Conservation (phyloP, 2,797 vertebrate species). For the Hippopotamyrus pictus region DNA sequence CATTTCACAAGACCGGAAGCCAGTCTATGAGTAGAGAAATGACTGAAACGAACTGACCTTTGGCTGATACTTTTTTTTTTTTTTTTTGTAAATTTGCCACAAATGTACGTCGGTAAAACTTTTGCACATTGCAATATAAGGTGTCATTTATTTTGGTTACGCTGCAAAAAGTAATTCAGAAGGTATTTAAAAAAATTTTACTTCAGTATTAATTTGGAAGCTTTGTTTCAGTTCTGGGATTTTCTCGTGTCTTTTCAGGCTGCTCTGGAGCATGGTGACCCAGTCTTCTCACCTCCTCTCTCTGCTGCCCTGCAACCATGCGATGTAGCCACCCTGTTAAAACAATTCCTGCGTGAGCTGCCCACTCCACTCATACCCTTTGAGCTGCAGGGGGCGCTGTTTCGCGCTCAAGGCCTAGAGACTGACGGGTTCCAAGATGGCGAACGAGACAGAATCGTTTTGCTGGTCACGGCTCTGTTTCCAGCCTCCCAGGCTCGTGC, state of each 20-base stretch:
- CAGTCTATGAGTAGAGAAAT: background rate
- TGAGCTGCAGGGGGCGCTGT: conserved; percentile 46
- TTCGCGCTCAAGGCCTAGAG: conserved; percentile 44
- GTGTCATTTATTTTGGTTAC: background rate
- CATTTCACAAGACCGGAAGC: conserved; percentile 17
- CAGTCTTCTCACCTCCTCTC: conserved; percentile 28
- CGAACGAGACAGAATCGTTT: conserved; percentile 28
- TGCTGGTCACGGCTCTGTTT: conserved; percentile 44
- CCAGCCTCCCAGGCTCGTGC: conserved; percentile 28
- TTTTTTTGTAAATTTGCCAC: background rate
- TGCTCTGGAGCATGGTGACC: conserved; percentile 39
- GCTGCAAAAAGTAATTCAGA: background rate
- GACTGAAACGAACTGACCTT: conserved; percentile 13
- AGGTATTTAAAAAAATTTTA: background rate
- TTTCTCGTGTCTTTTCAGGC: conserved; percentile 21
- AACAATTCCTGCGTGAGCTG: conserved; percentile 54
- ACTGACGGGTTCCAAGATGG: conserved; percentile 17
- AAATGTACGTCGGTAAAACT: background rate
- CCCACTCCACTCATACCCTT: conserved; percentile 45
- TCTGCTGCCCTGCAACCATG: conserved; percentile 40
- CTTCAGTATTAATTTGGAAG: background rate
- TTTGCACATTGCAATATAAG: background rate
- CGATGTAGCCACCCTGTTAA: conserved; percentile 51
- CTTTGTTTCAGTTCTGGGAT: background rate
- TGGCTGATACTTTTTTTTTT: background rate